Percentiles rank a stretch among this genome's conserved stretches.
phyloP scores from a whole-genome alignment of 2,113 vertebrate species.

The Apteryx owenii region DNA sequence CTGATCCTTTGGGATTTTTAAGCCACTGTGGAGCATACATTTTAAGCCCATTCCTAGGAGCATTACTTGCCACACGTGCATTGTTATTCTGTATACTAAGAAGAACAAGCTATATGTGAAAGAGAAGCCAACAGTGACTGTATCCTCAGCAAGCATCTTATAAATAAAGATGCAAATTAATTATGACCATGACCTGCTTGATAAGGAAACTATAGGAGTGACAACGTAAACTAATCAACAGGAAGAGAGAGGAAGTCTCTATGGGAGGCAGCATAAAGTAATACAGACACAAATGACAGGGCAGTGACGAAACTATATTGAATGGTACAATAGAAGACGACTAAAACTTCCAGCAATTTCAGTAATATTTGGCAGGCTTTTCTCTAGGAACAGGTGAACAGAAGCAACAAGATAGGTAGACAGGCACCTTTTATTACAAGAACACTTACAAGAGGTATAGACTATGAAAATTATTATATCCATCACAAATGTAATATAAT shows the following conservation, averaged over 20 bases:
- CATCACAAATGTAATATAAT: not conserved
- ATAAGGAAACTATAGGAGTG: not conserved
- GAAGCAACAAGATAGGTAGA: not conserved
- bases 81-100: not conserved
- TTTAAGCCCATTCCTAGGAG: not conserved
- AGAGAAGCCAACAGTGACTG: not conserved
- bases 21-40: not conserved
- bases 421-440: not conserved
- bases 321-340: not conserved
- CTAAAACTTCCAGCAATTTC: not conserved
- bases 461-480: not conserved
- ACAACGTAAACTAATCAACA: not conserved
- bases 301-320: not conserved
- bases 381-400: not conserved
- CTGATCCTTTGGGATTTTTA: not conserved
- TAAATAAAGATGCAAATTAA: not conserved
- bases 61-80: not conserved
- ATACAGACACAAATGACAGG: not conserved
- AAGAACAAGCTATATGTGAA: not conserved
- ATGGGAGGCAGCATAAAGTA: not conserved
- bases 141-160: not conserved
- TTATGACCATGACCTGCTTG: not conserved
- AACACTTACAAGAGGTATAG: not conserved
- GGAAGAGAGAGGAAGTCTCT: not conserved
- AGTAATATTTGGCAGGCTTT: not conserved